phyloP scores from a whole-genome alignment of 2,888 invertebrate genomes.

The Omphaloscelis lunosa region DNA sequence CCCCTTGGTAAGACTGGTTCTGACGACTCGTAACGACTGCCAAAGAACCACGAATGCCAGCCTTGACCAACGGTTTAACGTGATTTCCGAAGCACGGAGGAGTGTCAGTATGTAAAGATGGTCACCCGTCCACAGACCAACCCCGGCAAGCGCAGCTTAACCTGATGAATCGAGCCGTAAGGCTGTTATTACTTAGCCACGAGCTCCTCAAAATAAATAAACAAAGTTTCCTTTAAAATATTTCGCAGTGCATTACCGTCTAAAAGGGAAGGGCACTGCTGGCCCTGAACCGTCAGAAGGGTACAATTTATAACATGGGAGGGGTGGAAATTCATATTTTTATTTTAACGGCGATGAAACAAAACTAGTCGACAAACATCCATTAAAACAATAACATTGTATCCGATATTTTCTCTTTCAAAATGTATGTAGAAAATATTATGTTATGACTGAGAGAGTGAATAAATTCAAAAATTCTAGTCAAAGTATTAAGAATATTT shows the following conservation, averaged over 20 bases:
- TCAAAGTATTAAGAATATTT: neutral
- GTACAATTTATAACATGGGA: slow-evolving; percentile 43
- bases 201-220: neutral
- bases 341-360: slow-evolving; percentile 12
- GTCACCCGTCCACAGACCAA: too few relatives aligned
- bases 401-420: neutral
- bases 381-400: slow-evolving; percentile 1
- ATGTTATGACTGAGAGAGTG: neutral
- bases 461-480: neutral
- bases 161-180: too few relatives aligned
- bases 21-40: too few relatives aligned
- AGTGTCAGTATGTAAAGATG: too few relatives aligned
- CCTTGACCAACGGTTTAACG: too few relatives aligned
- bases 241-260: slow-evolving; percentile 35
- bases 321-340: slow-evolving; percentile 33
- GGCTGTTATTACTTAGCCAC: too few relatives aligned
- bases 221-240: slow-evolving; percentile 17
- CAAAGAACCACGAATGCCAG: too few relatives aligned
- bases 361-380: slow-evolving; percentile 20
- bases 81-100: too few relatives aligned
- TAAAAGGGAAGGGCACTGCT: slow-evolving; percentile 34
- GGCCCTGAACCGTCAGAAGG: slow-evolving; percentile 38
- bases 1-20: too few relatives aligned
- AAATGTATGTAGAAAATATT: neutral
- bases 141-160: too few relatives aligned